A percentile compares a stretch with the other conserved stretches of the same genome.
Conservation (phyloP, 2,113 vertebrate genomes). For the Campylomormyrus tamandua region DNA sequence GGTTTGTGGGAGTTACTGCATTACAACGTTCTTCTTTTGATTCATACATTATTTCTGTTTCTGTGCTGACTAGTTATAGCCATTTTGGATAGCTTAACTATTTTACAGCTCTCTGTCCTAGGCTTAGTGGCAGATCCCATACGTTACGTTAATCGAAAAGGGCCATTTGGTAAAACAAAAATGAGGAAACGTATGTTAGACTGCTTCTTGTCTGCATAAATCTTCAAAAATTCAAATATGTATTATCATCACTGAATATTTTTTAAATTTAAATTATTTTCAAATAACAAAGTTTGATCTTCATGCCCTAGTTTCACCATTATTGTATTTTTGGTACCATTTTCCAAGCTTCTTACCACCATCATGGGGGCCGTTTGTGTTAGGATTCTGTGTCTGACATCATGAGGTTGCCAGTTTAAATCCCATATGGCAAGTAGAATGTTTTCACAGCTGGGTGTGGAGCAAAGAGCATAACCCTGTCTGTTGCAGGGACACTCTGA, state of each 20-base stretch:
- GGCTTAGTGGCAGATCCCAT: neutral
- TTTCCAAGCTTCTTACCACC: neutral
- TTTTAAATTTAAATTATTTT: neutral
- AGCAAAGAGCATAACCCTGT: neutral
- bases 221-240: neutral
- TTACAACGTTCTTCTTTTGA: neutral
- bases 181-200: neutral
- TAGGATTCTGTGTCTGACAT: neutral
- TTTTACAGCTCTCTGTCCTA: neutral
- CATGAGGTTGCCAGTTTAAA: neutral
- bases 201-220: neutral
- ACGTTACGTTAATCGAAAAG: neutral
- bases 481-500: neutral
- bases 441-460: neutral
- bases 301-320: no score
- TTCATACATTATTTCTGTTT: neutral
- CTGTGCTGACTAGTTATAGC: neutral
- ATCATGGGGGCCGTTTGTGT: neutral
- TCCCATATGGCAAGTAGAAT: neutral
- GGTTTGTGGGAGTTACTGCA: neutral
- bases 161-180: neutral
- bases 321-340: neutral
- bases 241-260: neutral
- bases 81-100: neutral
- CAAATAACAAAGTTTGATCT: no score